Percentiles rank a stretch among this genome's conserved stretches.
Evolutionary conservation across 2,888 invertebrate genomes (phyloP).

Genomic region (Bhutanitis thaidina): DNA sequence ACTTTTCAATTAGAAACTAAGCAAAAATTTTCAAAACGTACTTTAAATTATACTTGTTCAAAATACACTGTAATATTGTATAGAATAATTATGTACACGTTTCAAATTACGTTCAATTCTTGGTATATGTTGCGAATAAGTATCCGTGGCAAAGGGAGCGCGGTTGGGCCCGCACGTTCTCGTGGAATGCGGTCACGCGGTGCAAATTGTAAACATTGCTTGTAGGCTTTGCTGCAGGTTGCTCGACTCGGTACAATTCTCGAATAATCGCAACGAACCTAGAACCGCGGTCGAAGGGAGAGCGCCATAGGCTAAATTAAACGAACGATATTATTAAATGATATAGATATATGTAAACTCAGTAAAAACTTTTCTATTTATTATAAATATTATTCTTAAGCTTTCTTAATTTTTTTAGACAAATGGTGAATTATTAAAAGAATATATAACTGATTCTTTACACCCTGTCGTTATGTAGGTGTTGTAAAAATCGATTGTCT

Average conservation of each 20-base stretch:
- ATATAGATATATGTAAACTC: no score
- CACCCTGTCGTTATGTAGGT: no score
- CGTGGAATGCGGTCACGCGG: constrained; percentile 18
- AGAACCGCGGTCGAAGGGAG: not conserved
- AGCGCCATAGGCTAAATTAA: not conserved
- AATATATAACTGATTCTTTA: no score
- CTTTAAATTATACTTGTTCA: no score
- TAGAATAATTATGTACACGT: constrained; percentile 4
- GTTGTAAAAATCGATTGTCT: no score
- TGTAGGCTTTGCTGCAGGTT: constrained; percentile 7
- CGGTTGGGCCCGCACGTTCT: not conserved
- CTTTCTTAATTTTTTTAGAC: no score
- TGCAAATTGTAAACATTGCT: constrained; percentile 11
- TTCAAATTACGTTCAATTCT: constrained; percentile 14
- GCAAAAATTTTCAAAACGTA: not conserved
- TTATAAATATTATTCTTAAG: no score
- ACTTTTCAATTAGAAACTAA: no score
- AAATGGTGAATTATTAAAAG: no score
- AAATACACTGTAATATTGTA: not conserved
- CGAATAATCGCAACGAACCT: not conserved
- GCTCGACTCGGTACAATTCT: constrained; percentile 1
- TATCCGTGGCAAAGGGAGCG: constrained; percentile 19
- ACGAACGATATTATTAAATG: not conserved
- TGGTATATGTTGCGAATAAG: constrained; percentile 12
- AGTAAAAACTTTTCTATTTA: no score